These are phyloP conservation scores for Chromobotia macracanthus DNA, from an alignment of 2,797 vertebrate species.

Conservation along the genomic window DNA sequence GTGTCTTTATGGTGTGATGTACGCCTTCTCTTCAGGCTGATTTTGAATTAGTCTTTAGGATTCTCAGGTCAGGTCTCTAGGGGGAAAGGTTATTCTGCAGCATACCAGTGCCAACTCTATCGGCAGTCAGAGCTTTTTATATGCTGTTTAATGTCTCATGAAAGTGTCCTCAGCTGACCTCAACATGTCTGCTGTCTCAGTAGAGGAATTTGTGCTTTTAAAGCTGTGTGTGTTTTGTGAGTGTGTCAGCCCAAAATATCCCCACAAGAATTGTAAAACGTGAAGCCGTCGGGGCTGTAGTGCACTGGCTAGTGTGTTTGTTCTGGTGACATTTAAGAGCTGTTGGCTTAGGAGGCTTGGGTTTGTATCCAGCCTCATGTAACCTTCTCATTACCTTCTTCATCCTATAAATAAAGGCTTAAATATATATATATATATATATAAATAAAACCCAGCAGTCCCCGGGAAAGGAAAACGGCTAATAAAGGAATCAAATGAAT, in stretches of 20 bases:
- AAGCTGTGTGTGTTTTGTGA: neutral
- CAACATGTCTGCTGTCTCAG: neutral
- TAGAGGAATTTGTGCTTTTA: slow-evolving; percentile 5
- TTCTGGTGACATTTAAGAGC: neutral
- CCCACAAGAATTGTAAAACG: slow-evolving; percentile 1
- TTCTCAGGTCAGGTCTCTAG: slow-evolving; percentile 25
- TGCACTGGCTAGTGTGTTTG: neutral
- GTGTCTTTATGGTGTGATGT: neutral
- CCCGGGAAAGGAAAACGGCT: no score
- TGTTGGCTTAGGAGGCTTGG: neutral
- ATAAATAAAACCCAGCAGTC: neutral
- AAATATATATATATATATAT: neutral
- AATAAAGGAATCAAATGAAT: neutral
- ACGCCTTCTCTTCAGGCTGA: neutral
- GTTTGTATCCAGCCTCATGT: slow-evolving; percentile 1
- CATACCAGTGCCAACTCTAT: slow-evolving; percentile 1
- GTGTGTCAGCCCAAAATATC: slow-evolving; percentile 5
- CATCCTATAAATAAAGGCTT: neutral
- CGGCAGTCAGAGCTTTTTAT: neutral
- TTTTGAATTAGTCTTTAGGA: neutral
- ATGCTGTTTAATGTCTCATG: slow-evolving; percentile 3
- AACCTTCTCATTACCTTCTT: neutral
- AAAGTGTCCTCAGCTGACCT: slow-evolving; percentile 7
- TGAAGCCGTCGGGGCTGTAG: neutral
- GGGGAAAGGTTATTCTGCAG: slow-evolving; percentile 24